Evolutionary conservation across 2,797 vertebrate species (phyloP).

Genomic region (Enteromius afrohamiltoni): DNA sequence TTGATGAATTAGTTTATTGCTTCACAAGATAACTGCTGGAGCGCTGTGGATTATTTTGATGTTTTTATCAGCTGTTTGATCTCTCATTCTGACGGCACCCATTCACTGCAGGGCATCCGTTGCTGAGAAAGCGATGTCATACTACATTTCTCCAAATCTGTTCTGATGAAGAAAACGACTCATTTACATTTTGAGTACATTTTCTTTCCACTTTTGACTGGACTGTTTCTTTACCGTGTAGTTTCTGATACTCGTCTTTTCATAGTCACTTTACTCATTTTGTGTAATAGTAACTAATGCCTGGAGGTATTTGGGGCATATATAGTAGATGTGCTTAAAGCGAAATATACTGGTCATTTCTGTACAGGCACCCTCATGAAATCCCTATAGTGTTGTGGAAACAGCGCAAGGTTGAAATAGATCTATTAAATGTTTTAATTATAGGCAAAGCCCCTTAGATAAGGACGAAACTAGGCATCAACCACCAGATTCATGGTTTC

Average conservation of each 20-base stretch:
- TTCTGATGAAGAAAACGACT: not conserved
- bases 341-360: slow-evolving; percentile 3
- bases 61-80: not conserved
- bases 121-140: not conserved
- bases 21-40: not conserved
- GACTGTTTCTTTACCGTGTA: not conserved
- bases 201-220: not conserved
- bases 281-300: not conserved
- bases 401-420: not conserved
- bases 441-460: not conserved
- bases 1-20: not conserved
- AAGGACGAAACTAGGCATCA: slow-evolving; percentile 13
- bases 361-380: slow-evolving; percentile 7
- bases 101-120: not conserved
- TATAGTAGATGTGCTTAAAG: not conserved
- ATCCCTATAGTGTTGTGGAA: not conserved
- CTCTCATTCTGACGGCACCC: not conserved
- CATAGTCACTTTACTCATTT: slow-evolving; percentile 5
- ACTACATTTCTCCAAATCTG: not conserved
- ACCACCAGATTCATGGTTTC: slow-evolving; percentile 6
- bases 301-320: not conserved
- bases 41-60: not conserved
- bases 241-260: not conserved
- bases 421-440: slow-evolving; percentile 11
- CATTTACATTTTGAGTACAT: not conserved